Conservation (phyloP, 1,140 invertebrate species). For the Thaumatotibia leucotreta region DNA sequence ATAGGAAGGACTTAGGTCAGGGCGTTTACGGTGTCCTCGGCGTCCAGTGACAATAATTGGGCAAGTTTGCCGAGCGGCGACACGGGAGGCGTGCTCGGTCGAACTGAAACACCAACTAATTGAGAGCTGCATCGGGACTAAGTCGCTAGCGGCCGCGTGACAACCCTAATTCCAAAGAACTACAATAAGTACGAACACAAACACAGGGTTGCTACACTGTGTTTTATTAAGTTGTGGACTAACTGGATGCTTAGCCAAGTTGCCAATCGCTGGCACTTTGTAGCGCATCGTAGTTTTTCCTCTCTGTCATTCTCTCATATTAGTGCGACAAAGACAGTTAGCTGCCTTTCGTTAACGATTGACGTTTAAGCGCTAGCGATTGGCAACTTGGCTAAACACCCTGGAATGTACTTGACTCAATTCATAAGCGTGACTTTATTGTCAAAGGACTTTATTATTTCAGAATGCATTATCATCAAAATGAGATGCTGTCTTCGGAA, state of each 20-base stretch:
- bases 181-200: neutral
- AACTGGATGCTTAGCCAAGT: neutral
- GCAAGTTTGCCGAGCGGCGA: constrained; percentile 42
- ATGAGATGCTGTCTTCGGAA: no score
- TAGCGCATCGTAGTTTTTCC: no score
- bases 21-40: constrained; percentile 19
- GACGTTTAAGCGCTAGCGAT: no score
- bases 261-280: neutral
- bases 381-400: no score
- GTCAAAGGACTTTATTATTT: no score
- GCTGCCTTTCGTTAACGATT: no score
- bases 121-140: constrained; percentile 29
- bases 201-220: neutral
- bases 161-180: neutral
- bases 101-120: constrained; percentile 46
- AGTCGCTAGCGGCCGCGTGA: neutral
- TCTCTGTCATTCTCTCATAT: no score
- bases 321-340: no score
- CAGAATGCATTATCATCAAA: no score
- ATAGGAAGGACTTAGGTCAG: neutral
- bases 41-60: constrained; percentile 49
- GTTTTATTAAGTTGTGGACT: neutral
- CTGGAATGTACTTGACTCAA: no score
- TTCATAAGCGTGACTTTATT: no score
- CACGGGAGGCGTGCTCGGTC: constrained; percentile 31